Percentiles rank a stretch among this genome's conserved stretches.
Evolutionary conservation across 2,113 vertebrate species (phyloP).

Genomic region (Proteles cristata): DNA sequence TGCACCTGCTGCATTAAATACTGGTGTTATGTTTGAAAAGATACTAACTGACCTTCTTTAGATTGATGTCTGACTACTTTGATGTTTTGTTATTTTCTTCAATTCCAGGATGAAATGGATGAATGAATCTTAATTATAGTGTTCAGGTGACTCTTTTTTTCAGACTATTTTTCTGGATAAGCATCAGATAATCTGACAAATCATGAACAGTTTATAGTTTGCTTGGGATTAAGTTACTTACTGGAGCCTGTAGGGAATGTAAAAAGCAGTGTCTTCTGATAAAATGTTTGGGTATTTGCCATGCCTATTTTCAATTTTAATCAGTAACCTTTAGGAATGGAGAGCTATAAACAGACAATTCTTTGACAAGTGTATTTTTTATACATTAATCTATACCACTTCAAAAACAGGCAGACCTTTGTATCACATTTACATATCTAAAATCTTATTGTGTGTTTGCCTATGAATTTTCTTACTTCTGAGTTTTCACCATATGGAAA

Average conservation of each 20-base stretch:
- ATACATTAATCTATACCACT: slow-evolving; percentile 82
- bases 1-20: slow-evolving; percentile 16
- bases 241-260: slow-evolving; percentile 51
- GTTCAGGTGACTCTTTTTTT: slow-evolving; percentile 83
- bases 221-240: slow-evolving; percentile 76
- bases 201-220: slow-evolving; percentile 72
- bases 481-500: neutral
- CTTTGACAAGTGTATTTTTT: slow-evolving; percentile 86
- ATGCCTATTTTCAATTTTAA: slow-evolving; percentile 65
- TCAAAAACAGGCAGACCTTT: slow-evolving; percentile 80
- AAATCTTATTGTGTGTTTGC: neutral
- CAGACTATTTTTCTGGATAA: slow-evolving; percentile 74
- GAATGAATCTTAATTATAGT: slow-evolving; percentile 85
- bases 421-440: slow-evolving; percentile 29
- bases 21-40: slow-evolving; percentile 49
- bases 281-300: slow-evolving; percentile 46
- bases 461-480: neutral
- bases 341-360: slow-evolving; percentile 78
- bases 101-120: slow-evolving; percentile 79
- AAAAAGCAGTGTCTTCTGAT: slow-evolving; percentile 59
- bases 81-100: slow-evolving; percentile 80
- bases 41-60: slow-evolving; percentile 72
- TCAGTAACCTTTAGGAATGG: slow-evolving; percentile 54
- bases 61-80: slow-evolving; percentile 78
- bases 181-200: slow-evolving; percentile 83